A percentile compares a stretch with the other conserved stretches of the same genome.
Conservation (phyloP, 2,113 vertebrate species). For the Scophthalmus maximus region DNA sequence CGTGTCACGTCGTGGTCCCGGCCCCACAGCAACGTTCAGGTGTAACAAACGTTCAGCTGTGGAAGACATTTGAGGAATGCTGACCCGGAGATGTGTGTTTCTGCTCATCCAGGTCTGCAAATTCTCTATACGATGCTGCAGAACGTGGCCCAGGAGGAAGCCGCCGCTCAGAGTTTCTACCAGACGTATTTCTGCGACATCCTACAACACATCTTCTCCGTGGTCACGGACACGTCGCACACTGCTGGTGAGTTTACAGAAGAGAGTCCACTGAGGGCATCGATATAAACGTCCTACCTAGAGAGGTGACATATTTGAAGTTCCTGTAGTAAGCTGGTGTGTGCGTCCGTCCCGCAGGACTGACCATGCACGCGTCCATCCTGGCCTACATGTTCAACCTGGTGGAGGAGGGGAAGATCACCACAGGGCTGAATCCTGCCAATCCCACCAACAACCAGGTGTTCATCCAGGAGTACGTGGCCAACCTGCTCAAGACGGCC, state of each 20-base stretch:
- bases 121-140: conserved; percentile 97
- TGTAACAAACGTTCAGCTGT: too few relatives aligned
- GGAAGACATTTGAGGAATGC: background rate
- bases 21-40: background rate
- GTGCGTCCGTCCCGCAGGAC: conserved; percentile 78
- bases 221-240: conserved; percentile 98
- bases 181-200: conserved; percentile 99
- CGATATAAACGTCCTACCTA: background rate
- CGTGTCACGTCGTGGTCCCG: background rate
- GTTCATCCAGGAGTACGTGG: conserved; percentile 98
- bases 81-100: background rate
- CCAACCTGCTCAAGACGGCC: conserved; percentile 97
- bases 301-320: background rate
- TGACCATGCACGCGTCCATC: conserved; percentile 99
- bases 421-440: conserved; percentile 88
- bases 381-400: conserved; percentile 99
- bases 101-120: conserved; percentile 87
- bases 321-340: background rate
- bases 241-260: conserved; percentile 88
- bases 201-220: conserved; percentile 98
- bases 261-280: background rate
- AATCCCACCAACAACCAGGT: conserved; percentile 92
- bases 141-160: conserved; percentile 97
- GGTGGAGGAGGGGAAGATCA: conserved; percentile 99
- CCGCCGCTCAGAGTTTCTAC: conserved; percentile 98